Conservation (phyloP, 2,797 vertebrate species). For the Bucorvus abyssinicus region DNA sequence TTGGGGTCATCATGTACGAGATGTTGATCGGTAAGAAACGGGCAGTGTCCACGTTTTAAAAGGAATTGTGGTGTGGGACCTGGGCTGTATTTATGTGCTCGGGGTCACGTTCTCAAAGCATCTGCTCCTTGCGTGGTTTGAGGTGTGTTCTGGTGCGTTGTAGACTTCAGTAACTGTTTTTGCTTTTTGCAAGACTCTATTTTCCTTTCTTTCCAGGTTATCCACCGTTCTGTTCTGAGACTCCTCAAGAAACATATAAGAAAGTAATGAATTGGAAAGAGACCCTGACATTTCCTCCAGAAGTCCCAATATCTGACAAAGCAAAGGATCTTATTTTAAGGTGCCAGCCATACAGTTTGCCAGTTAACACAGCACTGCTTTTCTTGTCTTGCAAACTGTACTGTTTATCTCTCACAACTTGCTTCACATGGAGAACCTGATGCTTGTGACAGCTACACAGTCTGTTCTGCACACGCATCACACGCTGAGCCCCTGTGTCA, state of each 20-base stretch:
- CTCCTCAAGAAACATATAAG: conserved; percentile 97
- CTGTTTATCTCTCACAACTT: neutral
- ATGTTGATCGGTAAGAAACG: conserved; percentile 85
- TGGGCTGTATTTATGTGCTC: neutral
- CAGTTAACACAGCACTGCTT: neutral
- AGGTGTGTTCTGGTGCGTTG: neutral
- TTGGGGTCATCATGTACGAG: conserved; percentile 93
- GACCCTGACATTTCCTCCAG: conserved; percentile 94
- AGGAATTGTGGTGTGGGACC: neutral
- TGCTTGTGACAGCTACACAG: neutral
- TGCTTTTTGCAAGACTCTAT: neutral
- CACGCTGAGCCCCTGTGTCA: neutral
- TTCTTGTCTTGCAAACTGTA: neutral
- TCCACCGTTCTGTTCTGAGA: conserved; percentile 97
- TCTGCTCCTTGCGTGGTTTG: rapidly evolving
- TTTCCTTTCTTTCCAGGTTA: conserved; percentile 82
- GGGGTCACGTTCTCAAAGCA: neutral
- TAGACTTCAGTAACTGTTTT: neutral
- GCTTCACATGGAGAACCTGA: neutral
- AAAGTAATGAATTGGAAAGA: conserved; percentile 99
- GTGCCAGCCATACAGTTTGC: conserved; percentile 63
- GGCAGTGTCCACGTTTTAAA: neutral
- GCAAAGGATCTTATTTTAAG: conserved; percentile 98
- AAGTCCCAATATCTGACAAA: conserved; percentile 98
- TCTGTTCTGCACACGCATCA: neutral